Evolutionary conservation across 2,797 vertebrate species (phyloP), one percentile per base, ranked within the genome.

Genomic region (Mus caroli): DNA sequence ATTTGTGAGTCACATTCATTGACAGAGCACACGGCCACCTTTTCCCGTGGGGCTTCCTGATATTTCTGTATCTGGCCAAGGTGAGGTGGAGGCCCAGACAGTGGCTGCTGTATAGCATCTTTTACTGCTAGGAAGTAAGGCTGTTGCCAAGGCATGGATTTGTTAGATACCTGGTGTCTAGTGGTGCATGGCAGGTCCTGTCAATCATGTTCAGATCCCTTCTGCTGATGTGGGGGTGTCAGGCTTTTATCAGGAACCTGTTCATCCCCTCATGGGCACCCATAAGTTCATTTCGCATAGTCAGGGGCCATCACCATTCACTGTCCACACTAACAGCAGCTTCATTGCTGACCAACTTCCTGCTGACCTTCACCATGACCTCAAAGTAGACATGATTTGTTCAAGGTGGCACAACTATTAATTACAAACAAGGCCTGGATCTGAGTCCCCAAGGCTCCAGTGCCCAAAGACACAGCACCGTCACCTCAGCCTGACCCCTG

Each of bases 401-500:
- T 84, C 73, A 40, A 60, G 83, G 90, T 73, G 43, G 86, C 79
- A 34, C 83, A 69, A 67, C 43, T 83, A 56, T 73, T 50, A 75
- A 50, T 92, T 76, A 34, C 62, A 94, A 58, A 69, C 58, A 37
- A 52, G 52, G 37, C 79, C 87, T 73, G 34, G 75, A 87, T 31
- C 78, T 28, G 28, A 34, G 86, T 76, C 60, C 75, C 93, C 40
- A n/a, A 77, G 87, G 37, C 34, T 28, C 34, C 40, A 15, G 10
- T 4, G 4, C 11, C 52, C 2, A 14, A 34, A 88, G 75, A 84
- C 31, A 3, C 31, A 1, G 54, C 43, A 3, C 67, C 0, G 15
- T 54, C 88, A 9, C 19, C 17, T 43, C 64, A 69, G 20, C 50
- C 10, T 34, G 34, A 46, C 20, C 24, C 58, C 13, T 24, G n/a